Percentiles rank a stretch among this genome's conserved stretches.
phyloP scores from a whole-genome alignment of 2,888 invertebrate genomes.

The Teinopalpus imperialis region DNA sequence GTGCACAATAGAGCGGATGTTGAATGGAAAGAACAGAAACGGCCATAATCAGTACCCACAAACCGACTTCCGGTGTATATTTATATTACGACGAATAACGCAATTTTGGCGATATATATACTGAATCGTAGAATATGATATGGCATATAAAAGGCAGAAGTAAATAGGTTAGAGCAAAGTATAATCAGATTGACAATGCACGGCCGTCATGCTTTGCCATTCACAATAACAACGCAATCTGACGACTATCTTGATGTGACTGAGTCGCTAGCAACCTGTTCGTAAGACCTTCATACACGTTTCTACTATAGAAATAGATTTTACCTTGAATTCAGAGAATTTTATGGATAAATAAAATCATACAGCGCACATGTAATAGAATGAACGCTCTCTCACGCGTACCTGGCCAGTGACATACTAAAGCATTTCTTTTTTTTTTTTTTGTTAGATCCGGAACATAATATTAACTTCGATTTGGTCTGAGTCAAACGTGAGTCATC shows the following conservation, averaged over 20 bases:
- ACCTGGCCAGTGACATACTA: neutral
- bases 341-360: neutral
- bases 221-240: slow-evolving; percentile 41
- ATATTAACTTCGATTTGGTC: slow-evolving; percentile 26
- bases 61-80: slow-evolving; percentile 54
- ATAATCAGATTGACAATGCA: slow-evolving; percentile 30
- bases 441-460: slow-evolving; percentile 22
- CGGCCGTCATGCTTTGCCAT: slow-evolving; percentile 27
- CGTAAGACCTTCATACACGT: slow-evolving; percentile 46
- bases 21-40: slow-evolving; percentile 46
- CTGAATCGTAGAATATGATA: neutral
- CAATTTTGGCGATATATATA: slow-evolving; percentile 1
- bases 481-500: slow-evolving; percentile 71
- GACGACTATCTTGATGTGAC: slow-evolving; percentile 44
- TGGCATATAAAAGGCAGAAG: neutral
- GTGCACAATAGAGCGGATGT: slow-evolving; percentile 66
- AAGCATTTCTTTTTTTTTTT: slow-evolving; percentile 7
- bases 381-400: neutral
- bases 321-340: slow-evolving; percentile 28
- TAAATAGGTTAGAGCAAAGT: slow-evolving; percentile 16
- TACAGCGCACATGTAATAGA: neutral
- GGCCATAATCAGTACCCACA: slow-evolving; percentile 52
- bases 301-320: slow-evolving; percentile 40
- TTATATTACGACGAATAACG: neutral
- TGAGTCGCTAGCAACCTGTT: slow-evolving; percentile 54